phyloP scores from a whole-genome alignment of 2,113 vertebrate genomes.

The Phrynocephalus versicolor region DNA sequence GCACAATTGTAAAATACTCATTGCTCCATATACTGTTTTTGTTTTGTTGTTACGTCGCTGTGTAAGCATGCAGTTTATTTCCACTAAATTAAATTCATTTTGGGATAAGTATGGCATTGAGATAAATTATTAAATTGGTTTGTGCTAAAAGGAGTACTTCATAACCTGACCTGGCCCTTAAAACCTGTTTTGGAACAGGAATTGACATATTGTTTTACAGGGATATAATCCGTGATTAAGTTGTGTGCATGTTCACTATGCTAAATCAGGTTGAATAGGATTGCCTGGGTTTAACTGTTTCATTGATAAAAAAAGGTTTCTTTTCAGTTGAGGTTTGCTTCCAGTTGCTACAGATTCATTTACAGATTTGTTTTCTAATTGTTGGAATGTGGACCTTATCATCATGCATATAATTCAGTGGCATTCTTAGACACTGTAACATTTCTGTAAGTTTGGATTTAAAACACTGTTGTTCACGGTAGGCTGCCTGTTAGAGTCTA shows the following conservation, averaged over 20 bases:
- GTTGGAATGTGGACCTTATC: not conserved
- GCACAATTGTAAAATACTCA: not conserved
- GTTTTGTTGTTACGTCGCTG: not conserved
- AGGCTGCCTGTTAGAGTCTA: conserved; percentile 34
- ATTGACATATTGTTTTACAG: conserved; percentile 1
- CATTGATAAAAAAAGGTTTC: conserved; percentile 2
- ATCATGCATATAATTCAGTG: not conserved
- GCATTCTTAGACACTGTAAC: not conserved
- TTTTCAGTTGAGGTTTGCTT: not conserved
- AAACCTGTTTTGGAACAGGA: conserved; percentile 10
- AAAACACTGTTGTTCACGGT: conserved; percentile 36
- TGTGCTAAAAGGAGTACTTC: not conserved
- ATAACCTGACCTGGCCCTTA: not conserved
- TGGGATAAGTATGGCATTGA: not conserved
- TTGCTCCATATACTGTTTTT: not conserved
- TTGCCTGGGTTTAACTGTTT: conserved; percentile 19
- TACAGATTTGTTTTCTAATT: not conserved
- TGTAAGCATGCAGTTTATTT: not conserved
- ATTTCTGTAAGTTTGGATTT: conserved; percentile 37
- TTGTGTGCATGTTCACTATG: conserved; percentile 7
- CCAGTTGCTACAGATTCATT: not conserved
- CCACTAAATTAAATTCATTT: not conserved
- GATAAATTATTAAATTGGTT: not conserved
- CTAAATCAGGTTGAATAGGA: conserved; percentile 14
- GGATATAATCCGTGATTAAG: conserved; percentile 1